Base-by-base conservation (phyloP, 2,797 vertebrate genomes). In the Crenichthys baileyi region DNA sequence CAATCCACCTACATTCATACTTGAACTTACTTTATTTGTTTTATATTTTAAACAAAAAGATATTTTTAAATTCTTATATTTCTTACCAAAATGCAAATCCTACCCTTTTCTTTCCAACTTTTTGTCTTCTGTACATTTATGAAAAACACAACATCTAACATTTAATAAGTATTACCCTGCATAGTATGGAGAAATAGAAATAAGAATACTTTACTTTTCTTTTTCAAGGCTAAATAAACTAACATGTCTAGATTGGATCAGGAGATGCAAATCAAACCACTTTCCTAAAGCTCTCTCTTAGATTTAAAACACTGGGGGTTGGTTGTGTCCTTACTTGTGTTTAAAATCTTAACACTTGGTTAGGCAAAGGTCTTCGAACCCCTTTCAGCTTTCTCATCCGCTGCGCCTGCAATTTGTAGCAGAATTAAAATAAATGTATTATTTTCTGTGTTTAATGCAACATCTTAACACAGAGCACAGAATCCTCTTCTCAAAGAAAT, bases 351-450 rank as follows among this genome's bases (percentile, higher is more conserved):
- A 85, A 79, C 53, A 80, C 72, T 82, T 60, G 39, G 9, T 53
- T 46, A 5, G 18, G 67, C 41, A 73, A 50, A 5, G 36, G 58
- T 72, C 76, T 83, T 56, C 65, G 24, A 71, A 58, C 79, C 79
- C 79, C 75, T 74, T 79, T 46, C 79, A 48, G 39, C 2, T 22
- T 0, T 70, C 50, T 31, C 78, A 76, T 76, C 50, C 76, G 46
- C 50, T 77, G 11, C 48, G 41, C 55, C 0, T 50, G 65, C 71
- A 36, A 12, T 2, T 50, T 79, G 79, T 71, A 73, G 77, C 76
- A 83, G 83, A 76, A 82, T 84, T 60, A 73, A 51, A 84, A 79
- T 81, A 70, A 82, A 79, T 13, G 72, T 75, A 29, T 36, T 76
- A 48, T 82, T 75, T 18, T n/a, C 48, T 29, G 46, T 73, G 65